phyloP scores from a whole-genome alignment of 2,113 vertebrate genomes.

The Sigmodon hispidus region DNA sequence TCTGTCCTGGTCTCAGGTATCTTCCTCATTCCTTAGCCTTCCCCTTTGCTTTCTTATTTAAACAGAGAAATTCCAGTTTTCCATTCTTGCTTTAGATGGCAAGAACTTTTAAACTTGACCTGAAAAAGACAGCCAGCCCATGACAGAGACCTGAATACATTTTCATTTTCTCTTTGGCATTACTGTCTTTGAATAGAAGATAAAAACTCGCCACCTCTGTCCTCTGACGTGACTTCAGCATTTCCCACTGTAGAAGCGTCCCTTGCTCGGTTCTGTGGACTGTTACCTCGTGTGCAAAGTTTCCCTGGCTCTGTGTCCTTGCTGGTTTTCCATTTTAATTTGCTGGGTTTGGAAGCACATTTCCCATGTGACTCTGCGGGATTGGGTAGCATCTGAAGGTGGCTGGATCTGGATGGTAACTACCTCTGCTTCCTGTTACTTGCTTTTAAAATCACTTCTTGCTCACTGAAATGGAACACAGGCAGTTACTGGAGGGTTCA shows the following conservation, averaged over 20 bases:
- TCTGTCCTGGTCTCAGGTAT: neutral
- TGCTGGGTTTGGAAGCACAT: neutral
- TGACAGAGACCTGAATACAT: neutral
- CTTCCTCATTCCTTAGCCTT: neutral
- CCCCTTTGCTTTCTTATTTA: neutral
- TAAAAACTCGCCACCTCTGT: neutral
- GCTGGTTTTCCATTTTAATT: neutral
- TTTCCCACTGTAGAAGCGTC: neutral
- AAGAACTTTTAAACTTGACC: neutral
- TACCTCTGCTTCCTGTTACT: neutral
- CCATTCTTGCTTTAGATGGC: neutral
- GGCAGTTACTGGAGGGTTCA: neutral
- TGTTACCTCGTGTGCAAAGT: neutral
- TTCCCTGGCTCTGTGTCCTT: neutral
- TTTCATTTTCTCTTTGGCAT: neutral
- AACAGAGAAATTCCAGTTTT: neutral
- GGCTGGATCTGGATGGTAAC: neutral
- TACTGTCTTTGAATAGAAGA: neutral
- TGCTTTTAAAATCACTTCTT: neutral
- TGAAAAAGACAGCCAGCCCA: neutral
- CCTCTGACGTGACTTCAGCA: neutral
- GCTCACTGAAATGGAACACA: neutral
- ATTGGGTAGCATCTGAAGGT: neutral
- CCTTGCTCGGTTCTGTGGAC: neutral
- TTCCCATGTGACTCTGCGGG: neutral